Evolutionary conservation across 30 jellyfish, hydroid and myxozoan species (phyloP).

Genomic region (Mastigias papua): DNA sequence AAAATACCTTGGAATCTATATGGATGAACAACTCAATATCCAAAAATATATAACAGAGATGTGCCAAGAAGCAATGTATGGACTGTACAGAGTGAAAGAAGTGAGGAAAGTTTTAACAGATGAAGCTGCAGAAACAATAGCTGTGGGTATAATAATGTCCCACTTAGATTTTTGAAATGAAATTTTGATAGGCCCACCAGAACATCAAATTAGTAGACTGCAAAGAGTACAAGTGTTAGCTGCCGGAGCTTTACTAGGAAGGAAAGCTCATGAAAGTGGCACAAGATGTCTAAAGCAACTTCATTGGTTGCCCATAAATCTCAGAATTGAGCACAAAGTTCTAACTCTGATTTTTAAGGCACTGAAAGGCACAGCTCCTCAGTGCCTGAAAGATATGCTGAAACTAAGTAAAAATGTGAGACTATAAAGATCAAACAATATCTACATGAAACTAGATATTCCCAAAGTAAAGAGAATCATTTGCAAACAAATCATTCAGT

Average conservation of each 20-base stretch:
- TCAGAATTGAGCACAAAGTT: constrained; percentile 68
- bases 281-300: constrained; percentile 61
- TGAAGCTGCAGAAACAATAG: constrained; percentile 45
- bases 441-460: constrained; percentile 55
- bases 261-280: too few relatives aligned
- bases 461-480: constrained; percentile 35
- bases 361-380: too few relatives aligned
- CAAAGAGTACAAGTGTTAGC: constrained; percentile 62
- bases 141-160: constrained; percentile 61
- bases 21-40: too few relatives aligned
- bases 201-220: constrained; percentile 31
- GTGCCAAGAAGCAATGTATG: constrained; percentile 33
- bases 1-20: too few relatives aligned
- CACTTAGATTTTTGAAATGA: constrained; percentile 55
- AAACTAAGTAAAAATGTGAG: constrained; percentile 58
- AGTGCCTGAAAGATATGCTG: constrained; percentile 63
- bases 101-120: too few relatives aligned
- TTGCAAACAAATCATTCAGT: constrained; percentile 29
- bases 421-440: constrained; percentile 46
- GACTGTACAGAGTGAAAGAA: constrained; percentile 51
- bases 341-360: too few relatives aligned
- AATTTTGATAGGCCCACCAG: constrained; percentile 46
- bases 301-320: constrained; percentile 64
- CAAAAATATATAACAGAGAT: constrained; percentile 26
- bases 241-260: too few relatives aligned